Conservation (phyloP, 2,797 vertebrate species). For the Sebastes cheni region DNA sequence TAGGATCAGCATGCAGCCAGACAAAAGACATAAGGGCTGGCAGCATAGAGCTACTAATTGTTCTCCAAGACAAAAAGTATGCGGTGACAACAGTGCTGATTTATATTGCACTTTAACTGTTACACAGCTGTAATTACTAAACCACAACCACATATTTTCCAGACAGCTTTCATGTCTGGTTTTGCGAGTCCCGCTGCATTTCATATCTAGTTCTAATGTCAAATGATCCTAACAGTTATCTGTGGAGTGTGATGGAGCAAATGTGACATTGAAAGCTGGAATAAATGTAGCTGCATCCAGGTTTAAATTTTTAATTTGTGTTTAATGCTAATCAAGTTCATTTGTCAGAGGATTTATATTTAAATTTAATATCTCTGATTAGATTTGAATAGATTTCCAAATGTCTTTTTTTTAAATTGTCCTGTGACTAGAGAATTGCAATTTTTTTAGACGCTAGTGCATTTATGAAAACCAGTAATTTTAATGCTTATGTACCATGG, state of each 20-base stretch:
- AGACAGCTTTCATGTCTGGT: neutral
- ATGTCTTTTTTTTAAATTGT: neutral
- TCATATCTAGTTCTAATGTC: no score
- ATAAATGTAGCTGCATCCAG: neutral
- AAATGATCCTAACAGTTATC: neutral
- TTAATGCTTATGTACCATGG: neutral
- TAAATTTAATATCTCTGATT: neutral
- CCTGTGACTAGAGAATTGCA: neutral
- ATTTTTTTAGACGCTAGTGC: neutral
- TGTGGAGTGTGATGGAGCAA: neutral
- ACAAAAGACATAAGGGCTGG: neutral
- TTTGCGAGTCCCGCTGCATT: neutral
- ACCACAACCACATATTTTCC: neutral
- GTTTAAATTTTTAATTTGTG: neutral
- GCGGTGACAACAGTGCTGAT: neutral
- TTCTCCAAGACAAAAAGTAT: neutral
- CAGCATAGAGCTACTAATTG: neutral
- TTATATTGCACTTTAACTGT: neutral
- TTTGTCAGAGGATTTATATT: neutral
- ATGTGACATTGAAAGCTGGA: neutral
- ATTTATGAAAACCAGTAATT: neutral
- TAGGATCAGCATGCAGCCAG: conserved; percentile 12
- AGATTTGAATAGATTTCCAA: neutral
- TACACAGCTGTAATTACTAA: neutral
- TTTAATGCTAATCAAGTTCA: neutral